Conservation (phyloP, 1,140 invertebrate genomes). For the Oedothorax gibbosus region DNA sequence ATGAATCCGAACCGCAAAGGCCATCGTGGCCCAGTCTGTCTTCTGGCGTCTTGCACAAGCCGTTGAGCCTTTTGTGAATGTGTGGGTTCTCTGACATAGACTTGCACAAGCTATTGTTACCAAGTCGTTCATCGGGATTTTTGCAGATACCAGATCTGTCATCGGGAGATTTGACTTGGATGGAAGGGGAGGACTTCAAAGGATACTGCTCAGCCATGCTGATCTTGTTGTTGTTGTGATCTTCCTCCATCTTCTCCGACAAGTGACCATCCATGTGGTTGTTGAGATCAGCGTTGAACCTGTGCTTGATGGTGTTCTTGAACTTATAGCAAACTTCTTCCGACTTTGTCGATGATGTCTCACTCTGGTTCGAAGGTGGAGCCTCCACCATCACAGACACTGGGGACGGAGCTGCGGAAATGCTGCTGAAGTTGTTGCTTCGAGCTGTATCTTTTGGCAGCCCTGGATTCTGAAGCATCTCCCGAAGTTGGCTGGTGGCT, state of each 20-base stretch:
- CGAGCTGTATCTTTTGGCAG: constrained; percentile 48
- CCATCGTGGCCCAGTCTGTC: constrained; percentile 7
- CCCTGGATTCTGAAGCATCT: constrained; percentile 64
- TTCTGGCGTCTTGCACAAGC: neutral
- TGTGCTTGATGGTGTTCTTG: constrained; percentile 92
- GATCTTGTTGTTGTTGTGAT: constrained; percentile 45
- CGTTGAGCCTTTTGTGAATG: neutral
- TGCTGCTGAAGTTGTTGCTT: constrained; percentile 17
- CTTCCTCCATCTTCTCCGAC: constrained; percentile 34
- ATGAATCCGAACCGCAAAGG: constrained; percentile 4
- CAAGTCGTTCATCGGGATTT: constrained; percentile 34
- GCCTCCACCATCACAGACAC: constrained; percentile 5
- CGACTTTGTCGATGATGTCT: constrained; percentile 1
- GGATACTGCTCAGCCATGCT: constrained; percentile 10
- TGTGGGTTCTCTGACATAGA: neutral
- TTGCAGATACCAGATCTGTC: neutral
- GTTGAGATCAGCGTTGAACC: constrained; percentile 75
- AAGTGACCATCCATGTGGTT: constrained; percentile 36
- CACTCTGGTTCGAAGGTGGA: neutral
- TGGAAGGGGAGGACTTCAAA: neutral
- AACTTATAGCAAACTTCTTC: constrained; percentile 82
- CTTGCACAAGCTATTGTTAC: constrained; percentile 6
- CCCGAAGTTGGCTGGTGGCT: constrained; percentile 62
- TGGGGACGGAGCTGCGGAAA: neutral
- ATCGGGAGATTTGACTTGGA: no score